A percentile compares a stretch with the other conserved stretches of the same genome.
Conservation (phyloP, 1,140 invertebrate genomes). For the Aleiodes sp. region DNA sequence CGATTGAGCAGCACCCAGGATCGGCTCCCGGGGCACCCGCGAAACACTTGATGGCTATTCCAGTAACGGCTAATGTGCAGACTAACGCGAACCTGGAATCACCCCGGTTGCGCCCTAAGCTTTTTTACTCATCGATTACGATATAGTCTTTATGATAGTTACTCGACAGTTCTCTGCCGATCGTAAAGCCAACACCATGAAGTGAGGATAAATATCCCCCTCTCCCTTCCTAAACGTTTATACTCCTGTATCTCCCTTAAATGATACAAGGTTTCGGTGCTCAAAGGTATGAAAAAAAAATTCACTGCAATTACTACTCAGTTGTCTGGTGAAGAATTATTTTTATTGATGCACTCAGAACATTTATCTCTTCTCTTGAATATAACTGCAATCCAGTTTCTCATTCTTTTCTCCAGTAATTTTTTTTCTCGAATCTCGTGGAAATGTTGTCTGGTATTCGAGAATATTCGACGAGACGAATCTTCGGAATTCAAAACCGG, state of each 20-base stretch:
- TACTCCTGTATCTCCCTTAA: not conserved
- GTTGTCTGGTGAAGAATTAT: slow-evolving; percentile 6
- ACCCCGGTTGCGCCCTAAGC: slow-evolving; percentile 38
- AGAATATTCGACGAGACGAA: not conserved
- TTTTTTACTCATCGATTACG: slow-evolving; percentile 56
- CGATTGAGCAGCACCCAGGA: slow-evolving; percentile 14
- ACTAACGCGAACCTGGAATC: slow-evolving; percentile 49
- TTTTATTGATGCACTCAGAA: slow-evolving; percentile 8
- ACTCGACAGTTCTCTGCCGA: slow-evolving; percentile 48
- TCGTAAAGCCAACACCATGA: slow-evolving; percentile 50
- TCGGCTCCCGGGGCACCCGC: slow-evolving; percentile 13
- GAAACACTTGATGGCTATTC: slow-evolving; percentile 53
- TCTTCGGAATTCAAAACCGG: slow-evolving; percentile 14
- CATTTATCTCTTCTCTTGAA: not conserved
- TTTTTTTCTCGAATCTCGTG: not conserved
- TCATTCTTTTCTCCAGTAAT: not conserved
- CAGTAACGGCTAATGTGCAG: slow-evolving; percentile 55
- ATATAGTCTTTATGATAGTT: slow-evolving; percentile 59
- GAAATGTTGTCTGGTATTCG: not conserved
- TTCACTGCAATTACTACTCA: not conserved
- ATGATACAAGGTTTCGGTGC: not conserved
- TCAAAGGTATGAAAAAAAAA: not conserved
- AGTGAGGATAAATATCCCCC: not conserved
- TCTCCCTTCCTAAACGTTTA: slow-evolving; percentile 10
- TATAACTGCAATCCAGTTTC: not conserved